Evolutionary conservation across 2,888 invertebrate species (phyloP), one percentile per base, ranked within the genome.

Genomic region (Microchrysa polita): DNA sequence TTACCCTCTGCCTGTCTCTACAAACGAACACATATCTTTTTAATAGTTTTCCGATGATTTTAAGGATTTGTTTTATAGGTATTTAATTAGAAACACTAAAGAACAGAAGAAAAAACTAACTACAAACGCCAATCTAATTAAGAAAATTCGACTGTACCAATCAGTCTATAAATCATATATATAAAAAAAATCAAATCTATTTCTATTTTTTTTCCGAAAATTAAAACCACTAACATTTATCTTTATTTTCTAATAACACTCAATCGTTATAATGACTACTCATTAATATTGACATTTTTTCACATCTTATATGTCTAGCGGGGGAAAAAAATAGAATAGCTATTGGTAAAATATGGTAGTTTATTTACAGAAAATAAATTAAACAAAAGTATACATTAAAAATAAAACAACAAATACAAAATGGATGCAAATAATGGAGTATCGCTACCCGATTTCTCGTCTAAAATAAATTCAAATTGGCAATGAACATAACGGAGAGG

Each of bases 361-460:
- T 67, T 67, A 48, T 67, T 52, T 67, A 67, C 53, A 52, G 10
- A 67, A 67, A 67, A 63, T 34, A 63, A 40, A 16, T 57, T 57
- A 57, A 57, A 55, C 42, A 48, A n/a, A 7, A 48, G 12, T 42
- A n/a, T 48, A 48, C 42, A 48, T n/a, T 48, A 4, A 48, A 48
- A 48, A 48, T 7, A 10, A n/a, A 48, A 48, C 27, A 34, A 34
- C 27, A 34, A 34, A 34, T 5, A 34, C 27, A 34, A 34, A 34
- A 34, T 34, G 4, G 7, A 7, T 34, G 27, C 27, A 34, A 34
- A 34, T 2, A 34, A 34, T 34, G 27, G 27, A 34, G 27, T 34
- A 34, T 34, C 7, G 4, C n/a, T n/a, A n/a, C n/a, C n/a, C n/a
- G n/a, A n/a, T n/a, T n/a, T n/a, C n/a, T n/a, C n/a, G n/a, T n/a